A percentile compares a stretch with the other conserved stretches of the same genome.
phyloP scores from a whole-genome alignment of 2,797 vertebrate genomes.

The Thripadectes ignobilis region DNA sequence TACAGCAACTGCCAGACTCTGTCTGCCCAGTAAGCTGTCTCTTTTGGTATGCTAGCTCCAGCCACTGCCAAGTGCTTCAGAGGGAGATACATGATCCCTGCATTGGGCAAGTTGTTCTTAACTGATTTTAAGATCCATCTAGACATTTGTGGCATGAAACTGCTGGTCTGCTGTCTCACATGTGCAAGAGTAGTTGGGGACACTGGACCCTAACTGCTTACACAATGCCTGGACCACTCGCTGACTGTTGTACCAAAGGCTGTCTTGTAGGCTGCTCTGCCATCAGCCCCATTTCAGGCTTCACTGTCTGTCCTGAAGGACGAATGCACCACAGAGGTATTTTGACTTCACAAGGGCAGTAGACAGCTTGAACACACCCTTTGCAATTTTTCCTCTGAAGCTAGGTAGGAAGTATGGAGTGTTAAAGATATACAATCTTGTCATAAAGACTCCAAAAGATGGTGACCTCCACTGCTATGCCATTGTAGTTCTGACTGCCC shows the following conservation, averaged over 20 bases:
- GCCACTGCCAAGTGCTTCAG: slow-evolving; percentile 5
- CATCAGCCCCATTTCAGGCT: rapidly evolving
- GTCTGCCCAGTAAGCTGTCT: background rate
- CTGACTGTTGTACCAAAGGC: rapidly evolving
- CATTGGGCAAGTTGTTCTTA: background rate
- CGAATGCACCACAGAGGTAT: background rate
- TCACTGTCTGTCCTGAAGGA: background rate
- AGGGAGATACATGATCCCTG: background rate
- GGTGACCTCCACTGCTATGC: background rate
- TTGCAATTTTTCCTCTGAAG: background rate
- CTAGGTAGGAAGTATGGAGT: background rate
- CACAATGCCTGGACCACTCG: rapidly evolving
- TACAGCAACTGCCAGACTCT: background rate
- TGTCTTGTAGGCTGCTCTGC: background rate
- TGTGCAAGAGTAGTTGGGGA: background rate
- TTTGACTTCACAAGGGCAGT: background rate
- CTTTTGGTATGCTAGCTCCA: background rate
- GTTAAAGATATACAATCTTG: background rate
- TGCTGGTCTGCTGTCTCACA: background rate
- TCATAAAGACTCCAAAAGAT: background rate
- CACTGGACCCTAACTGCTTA: background rate
- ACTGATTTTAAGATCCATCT: background rate
- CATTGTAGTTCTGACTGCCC: background rate
- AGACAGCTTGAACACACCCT: background rate
- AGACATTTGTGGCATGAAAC: background rate